Base-by-base conservation (phyloP, 92 coral and sea anemone genomes). In the Paramuricea clavata region DNA sequence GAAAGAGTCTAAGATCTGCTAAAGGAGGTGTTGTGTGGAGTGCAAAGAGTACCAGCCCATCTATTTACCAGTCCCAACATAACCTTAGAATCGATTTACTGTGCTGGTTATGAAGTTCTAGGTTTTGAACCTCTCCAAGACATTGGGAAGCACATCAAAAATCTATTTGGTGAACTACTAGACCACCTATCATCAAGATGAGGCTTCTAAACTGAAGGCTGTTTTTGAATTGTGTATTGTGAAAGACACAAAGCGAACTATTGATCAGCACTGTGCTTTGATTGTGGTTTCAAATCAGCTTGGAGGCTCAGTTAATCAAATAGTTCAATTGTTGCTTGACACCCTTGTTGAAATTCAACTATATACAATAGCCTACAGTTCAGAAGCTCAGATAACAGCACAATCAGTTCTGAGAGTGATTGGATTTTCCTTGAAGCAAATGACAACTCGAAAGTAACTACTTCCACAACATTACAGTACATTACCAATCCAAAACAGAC, bases 71-170 rank as follows among this genome's bases (percentile, higher is more conserved):
- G 27, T 72, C 78, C 78, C 22, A 39, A 19, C 22, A 36, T 0
- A 33, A 34, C 54, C 43, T 36, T 72, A 33, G 27, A 72, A 42
- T 72, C 78, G 35, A 72, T 72, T 34, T 35, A 72, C 19, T 72
- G 78, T 39, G 50, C 36, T 32, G 12, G 19, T 47, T 92, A 92
- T 87, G 95, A 92, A 79, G 76, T 89, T 26, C 76, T 92, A 19
- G 89, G 91, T 0, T 50, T 70, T 47, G 93, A 89, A 77, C 93
- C 93, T 3, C 86, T 82, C 13, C 94, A 87, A 49, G 93, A 92
- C 85, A 92, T 87, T 39, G n/a, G n/a, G n/a, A n/a, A n/a, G n/a
- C n/a, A n/a, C n/a, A n/a, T n/a, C n/a, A 82, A 72, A 33, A 80
- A 56, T 32, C 16, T 92, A 1, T 68, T 93, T 16, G 52, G 59